Base-by-base conservation (phyloP, 2,113 vertebrate genomes). In the Syrmaticus mikado region DNA sequence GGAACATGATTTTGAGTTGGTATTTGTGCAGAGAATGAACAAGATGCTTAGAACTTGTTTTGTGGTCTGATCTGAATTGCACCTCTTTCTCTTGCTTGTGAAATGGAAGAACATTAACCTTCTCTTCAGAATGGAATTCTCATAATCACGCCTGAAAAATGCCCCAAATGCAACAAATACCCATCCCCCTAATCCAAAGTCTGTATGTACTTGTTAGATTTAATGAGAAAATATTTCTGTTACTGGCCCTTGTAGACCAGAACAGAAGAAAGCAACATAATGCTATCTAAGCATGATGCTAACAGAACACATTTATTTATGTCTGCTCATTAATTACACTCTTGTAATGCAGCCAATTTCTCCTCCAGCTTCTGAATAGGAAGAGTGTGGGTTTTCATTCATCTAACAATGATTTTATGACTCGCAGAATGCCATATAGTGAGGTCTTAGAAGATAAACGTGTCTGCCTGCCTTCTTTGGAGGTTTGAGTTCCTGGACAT, bases 271-370 rank as follows among this genome's bases (percentile, higher is more conserved):
- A 93, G 36, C 64, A 80, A 55, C 21, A 67, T 85, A 93, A 88
- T 68, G 34, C 85, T 91, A 77, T 87, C 50, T 83, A 90, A 94
- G 61, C 61, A 19, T 68, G 61, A 84, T 52, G 73, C 0, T 15
- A 94, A 38, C 52, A 82, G 70, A 92, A 71, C 41, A 83, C 25
- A 52, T 90, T 96, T 91, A 93, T 96, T 96, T 94, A 94, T 90
- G 76, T 75, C 80, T 92, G 52, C 83, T 95, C 85, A 93, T 96
- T 94, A 95, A 96, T 95, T 95, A 94, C 79, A 78, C 61, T 83
- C 19, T 25, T 92, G 90, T 91, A 94, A 93, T 81, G 76, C 68
- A 86, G 79, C 76, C 90, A 95, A 83, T 64, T 95, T 92, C 88
- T 88, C 61, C 66, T 85, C 46, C 76, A 75, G 45, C 64, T 95